Percentiles rank a stretch among this genome's conserved stretches.
Conservation (phyloP, 2,888 invertebrate genomes). For the Diaprepes abbreviatus region DNA sequence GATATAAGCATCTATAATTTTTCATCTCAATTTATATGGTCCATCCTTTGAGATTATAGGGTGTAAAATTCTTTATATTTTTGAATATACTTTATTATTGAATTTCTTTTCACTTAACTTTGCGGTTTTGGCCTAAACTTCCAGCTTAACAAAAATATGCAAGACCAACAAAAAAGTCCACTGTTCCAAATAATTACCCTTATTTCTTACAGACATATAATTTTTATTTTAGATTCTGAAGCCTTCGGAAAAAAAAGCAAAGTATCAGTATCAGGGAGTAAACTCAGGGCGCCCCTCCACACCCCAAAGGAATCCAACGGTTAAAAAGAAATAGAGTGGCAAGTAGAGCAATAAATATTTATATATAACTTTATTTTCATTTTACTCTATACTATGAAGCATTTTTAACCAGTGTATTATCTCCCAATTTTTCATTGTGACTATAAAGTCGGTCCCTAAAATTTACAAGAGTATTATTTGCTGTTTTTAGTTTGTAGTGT, state of each 20-base stretch:
- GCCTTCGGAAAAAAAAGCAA: constrained; percentile 99
- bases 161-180: no score
- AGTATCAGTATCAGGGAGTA: constrained; percentile 95
- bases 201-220: no score
- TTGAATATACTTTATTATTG: no score
- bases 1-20: no score
- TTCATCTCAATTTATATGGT: no score
- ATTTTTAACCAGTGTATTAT: constrained; percentile 45
- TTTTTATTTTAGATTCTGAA: constrained; percentile 87
- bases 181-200: no score
- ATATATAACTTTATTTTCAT: constrained; percentile 43
- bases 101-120: no score
- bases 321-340: constrained; percentile 75
- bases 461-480: constrained; percentile 44
- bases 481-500: constrained; percentile 34
- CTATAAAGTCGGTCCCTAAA: constrained; percentile 44
- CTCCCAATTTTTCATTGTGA: constrained; percentile 28
- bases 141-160: no score
- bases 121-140: no score
- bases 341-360: constrained; percentile 36
- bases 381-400: constrained; percentile 42
- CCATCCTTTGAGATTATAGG: no score
- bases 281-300: constrained; percentile 89
- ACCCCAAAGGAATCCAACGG: constrained; percentile 82
- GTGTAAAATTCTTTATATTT: no score